Evolutionary conservation across 2,113 vertebrate species (phyloP).

Genomic region (Addax nasomaculatus): DNA sequence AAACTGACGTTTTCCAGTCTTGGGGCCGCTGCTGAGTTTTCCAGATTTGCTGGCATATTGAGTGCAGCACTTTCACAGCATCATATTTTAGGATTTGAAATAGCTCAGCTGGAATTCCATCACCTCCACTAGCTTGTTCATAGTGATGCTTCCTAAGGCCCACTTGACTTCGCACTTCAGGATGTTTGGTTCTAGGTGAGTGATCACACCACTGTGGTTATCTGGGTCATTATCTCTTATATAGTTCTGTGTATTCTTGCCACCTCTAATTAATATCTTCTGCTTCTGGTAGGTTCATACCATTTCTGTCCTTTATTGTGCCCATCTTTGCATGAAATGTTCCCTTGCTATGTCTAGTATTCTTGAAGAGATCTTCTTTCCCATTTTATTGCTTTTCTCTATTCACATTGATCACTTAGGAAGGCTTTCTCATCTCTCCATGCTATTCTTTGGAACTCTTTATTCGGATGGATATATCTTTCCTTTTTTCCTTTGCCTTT

Average conservation of each 20-base stretch:
- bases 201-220: background rate
- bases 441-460: background rate
- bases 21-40: background rate
- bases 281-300: background rate
- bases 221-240: background rate
- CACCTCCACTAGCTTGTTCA: background rate
- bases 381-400: background rate
- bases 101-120: background rate
- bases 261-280: background rate
- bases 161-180: background rate
- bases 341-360: background rate
- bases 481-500: background rate
- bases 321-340: background rate
- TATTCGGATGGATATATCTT: background rate
- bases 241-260: background rate
- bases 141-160: background rate
- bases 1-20: background rate
- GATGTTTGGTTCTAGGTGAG: background rate
- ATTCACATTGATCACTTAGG: background rate
- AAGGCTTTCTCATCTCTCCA: background rate
- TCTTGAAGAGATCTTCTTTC: background rate
- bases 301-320: background rate
- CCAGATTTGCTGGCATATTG: background rate
- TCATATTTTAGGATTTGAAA: background rate
- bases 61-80: background rate